Percentiles rank a stretch among this genome's conserved stretches.
Evolutionary conservation across 2,113 vertebrate species (phyloP).

Genomic region (Acrocephalus arundinaceus): DNA sequence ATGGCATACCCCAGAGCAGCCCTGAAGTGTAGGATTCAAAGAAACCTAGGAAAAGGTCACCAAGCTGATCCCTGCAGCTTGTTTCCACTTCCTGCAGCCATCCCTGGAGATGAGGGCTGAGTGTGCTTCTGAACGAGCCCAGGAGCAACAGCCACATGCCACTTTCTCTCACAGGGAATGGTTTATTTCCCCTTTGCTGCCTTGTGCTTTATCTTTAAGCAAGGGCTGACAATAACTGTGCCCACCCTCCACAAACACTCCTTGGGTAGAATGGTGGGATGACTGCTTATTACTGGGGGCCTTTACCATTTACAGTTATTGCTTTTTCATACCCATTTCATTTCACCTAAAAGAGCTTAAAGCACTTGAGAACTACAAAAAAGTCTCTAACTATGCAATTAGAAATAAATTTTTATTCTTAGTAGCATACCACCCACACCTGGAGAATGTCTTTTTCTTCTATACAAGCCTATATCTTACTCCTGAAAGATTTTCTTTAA

Average conservation of each 20-base stretch:
- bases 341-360: constrained; percentile 7
- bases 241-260: background rate
- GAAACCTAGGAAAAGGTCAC: constrained; percentile 20
- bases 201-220: background rate
- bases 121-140: background rate
- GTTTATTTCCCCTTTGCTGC: background rate
- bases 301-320: background rate
- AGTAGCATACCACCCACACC: constrained; percentile 19
- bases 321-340: background rate
- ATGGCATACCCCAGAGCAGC: background rate
- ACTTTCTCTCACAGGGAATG: background rate
- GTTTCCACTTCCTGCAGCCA: background rate
- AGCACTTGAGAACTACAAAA: constrained; percentile 13
- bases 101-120: background rate
- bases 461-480: background rate
- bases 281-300: background rate
- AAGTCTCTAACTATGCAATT: background rate
- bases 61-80: background rate
- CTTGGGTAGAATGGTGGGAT: background rate
- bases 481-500: background rate
- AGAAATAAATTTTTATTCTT: constrained; percentile 28
- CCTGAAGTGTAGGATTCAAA: background rate
- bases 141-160: background rate
- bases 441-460: background rate
- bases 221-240: background rate